Conservation (phyloP, 2,888 invertebrate species). For the Ennomos quercinarius region DNA sequence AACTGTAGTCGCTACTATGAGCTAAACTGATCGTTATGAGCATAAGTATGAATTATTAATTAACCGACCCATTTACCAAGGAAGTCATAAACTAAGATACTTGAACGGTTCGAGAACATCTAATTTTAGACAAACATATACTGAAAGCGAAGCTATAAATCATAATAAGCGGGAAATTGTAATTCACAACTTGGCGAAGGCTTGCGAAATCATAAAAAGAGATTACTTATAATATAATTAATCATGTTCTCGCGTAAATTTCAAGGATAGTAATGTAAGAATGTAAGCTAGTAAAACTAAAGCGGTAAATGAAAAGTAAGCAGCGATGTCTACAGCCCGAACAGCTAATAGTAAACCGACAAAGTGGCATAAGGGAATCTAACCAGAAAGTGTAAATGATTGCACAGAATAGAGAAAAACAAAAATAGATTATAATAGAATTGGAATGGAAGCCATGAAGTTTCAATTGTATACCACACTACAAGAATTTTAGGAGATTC, state of each 20-base stretch:
- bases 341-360: too few species aligned
- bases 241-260: slow-evolving; percentile 1
- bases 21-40: slow-evolving; percentile 8
- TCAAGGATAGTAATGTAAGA: neutral
- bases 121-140: slow-evolving; percentile 55
- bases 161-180: slow-evolving; percentile 26
- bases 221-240: slow-evolving; percentile 23
- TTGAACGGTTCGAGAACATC: slow-evolving; percentile 45
- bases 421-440: too few species aligned
- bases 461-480: too few species aligned
- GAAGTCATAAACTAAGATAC: slow-evolving; percentile 55
- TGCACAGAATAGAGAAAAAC: too few species aligned
- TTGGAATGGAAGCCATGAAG: too few species aligned
- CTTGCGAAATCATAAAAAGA: slow-evolving; percentile 21
- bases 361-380: too few species aligned
- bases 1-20: neutral
- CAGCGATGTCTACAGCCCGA: too few species aligned
- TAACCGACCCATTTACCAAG: slow-evolving; percentile 46
- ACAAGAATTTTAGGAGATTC: too few species aligned
- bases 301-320: too few species aligned
- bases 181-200: slow-evolving; percentile 21
- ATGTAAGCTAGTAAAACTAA: too few species aligned
- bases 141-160: slow-evolving; percentile 33
- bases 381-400: too few species aligned
- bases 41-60: slow-evolving; percentile 49